phyloP scores from a whole-genome alignment of 2,888 invertebrate species.

The Polia nebulosa region DNA sequence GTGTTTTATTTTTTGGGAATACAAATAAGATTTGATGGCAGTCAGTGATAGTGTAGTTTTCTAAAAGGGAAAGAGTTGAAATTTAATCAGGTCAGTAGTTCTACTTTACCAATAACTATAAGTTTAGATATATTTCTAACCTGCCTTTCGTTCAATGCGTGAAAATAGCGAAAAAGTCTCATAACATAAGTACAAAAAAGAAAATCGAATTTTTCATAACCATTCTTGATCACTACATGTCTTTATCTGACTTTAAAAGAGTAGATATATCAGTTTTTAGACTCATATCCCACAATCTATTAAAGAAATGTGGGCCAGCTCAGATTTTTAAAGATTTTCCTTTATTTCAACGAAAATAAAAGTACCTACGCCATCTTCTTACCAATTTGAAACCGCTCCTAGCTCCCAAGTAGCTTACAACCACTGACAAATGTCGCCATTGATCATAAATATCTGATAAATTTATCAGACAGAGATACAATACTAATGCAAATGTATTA shows the following conservation, averaged over 20 bases:
- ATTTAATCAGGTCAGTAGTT: not conserved
- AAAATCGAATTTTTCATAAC: not conserved
- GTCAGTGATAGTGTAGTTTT: too few species aligned
- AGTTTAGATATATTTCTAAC: too few species aligned
- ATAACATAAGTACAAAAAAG: not conserved
- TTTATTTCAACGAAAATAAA: not conserved
- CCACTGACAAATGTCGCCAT: conserved; percentile 23
- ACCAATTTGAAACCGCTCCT: conserved; percentile 1
- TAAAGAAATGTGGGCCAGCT: not conserved
- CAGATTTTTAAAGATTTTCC: too few species aligned
- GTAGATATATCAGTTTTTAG: too few species aligned
- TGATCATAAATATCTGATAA: conserved; percentile 46
- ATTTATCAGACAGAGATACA: conserved; percentile 27
- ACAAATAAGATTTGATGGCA: too few species aligned
- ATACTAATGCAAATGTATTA: conserved; percentile 46
- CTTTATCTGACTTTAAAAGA: not conserved
- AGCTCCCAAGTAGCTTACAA: conserved; percentile 11
- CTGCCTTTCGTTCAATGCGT: too few species aligned
- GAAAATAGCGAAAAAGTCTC: too few species aligned
- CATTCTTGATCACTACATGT: not conserved
- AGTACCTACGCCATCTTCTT: not conserved
- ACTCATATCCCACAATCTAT: too few species aligned
- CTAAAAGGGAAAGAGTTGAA: too few species aligned
- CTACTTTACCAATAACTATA: too few species aligned
- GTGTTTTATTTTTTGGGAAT: too few species aligned